phyloP scores from a whole-genome alignment of 2,113 vertebrate species.

The Bubo bubo region DNA sequence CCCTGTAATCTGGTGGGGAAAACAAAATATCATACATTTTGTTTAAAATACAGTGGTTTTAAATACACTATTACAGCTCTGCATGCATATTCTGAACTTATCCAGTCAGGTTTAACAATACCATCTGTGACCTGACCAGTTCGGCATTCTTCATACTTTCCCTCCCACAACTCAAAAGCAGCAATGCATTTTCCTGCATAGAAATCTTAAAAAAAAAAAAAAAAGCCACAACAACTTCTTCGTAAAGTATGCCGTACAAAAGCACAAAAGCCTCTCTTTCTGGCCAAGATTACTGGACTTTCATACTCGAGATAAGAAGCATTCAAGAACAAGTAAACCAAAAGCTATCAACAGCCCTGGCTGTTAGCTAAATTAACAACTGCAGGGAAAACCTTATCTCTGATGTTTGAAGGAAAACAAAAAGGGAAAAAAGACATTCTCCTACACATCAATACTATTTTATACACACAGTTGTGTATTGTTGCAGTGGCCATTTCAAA shows the following conservation, averaged over 20 bases:
- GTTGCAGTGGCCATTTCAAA: background rate
- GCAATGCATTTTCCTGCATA: background rate
- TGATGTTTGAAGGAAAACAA: background rate
- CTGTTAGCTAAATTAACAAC: background rate
- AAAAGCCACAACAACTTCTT: background rate
- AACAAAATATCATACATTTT: background rate
- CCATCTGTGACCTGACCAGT: background rate
- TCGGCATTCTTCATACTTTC: background rate
- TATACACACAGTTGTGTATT: accelerated
- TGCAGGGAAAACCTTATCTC: background rate
- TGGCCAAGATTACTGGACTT: background rate
- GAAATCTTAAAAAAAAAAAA: background rate
- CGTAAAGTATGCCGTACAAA: background rate
- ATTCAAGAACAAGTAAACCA: background rate
- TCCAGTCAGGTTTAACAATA: background rate
- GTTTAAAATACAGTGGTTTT: background rate
- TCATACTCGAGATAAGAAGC: background rate
- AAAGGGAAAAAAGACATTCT: background rate
- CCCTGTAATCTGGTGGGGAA: constrained; percentile 86
- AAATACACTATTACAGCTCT: background rate
- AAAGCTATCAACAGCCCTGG: background rate
- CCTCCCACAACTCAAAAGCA: background rate
- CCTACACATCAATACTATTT: accelerated
- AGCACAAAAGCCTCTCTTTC: background rate
- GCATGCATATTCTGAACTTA: background rate